phyloP scores from a whole-genome alignment of 2,113 vertebrate genomes.

The Seriola quinqueradiata region DNA sequence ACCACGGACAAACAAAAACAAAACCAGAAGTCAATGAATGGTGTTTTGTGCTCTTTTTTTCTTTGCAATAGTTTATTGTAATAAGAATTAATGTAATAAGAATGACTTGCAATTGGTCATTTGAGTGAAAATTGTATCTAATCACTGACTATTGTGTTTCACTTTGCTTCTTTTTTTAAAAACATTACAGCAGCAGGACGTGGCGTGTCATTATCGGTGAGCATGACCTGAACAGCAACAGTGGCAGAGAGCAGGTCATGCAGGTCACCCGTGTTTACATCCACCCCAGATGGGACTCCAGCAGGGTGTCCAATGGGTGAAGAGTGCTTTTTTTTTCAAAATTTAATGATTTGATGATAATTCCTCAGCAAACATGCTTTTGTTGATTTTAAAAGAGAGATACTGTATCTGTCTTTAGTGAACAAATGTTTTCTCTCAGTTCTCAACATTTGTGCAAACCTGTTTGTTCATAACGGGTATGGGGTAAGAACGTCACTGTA shows the following conservation, averaged over 20 bases:
- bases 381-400: not conserved
- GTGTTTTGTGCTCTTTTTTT: not conserved
- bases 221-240: slow-evolving; percentile 80
- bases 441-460: too few relatives aligned
- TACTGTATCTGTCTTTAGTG: not conserved
- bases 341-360: not conserved
- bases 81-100: not conserved
- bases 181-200: slow-evolving; percentile 28
- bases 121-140: not conserved
- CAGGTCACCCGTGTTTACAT: slow-evolving; percentile 72
- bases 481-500: not conserved
- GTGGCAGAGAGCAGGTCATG: slow-evolving; percentile 85
- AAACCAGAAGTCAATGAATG: not conserved
- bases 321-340: not conserved
- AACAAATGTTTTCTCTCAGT: too few relatives aligned
- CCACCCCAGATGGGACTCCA: slow-evolving; percentile 81
- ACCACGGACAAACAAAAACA: not conserved
- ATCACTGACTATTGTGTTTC: not conserved
- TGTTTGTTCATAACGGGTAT: not conserved
- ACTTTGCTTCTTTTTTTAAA: not conserved
- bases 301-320: slow-evolving; percentile 78
- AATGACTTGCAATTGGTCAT: not conserved
- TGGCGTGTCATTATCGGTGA: slow-evolving; percentile 88
- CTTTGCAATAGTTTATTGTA: not conserved
- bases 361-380: not conserved